A percentile compares a stretch with the other conserved stretches of the same genome.
These are phyloP conservation scores for Chionomys nivalis DNA, from an alignment of 2,113 vertebrate genomes.

Conservation along the genomic window DNA sequence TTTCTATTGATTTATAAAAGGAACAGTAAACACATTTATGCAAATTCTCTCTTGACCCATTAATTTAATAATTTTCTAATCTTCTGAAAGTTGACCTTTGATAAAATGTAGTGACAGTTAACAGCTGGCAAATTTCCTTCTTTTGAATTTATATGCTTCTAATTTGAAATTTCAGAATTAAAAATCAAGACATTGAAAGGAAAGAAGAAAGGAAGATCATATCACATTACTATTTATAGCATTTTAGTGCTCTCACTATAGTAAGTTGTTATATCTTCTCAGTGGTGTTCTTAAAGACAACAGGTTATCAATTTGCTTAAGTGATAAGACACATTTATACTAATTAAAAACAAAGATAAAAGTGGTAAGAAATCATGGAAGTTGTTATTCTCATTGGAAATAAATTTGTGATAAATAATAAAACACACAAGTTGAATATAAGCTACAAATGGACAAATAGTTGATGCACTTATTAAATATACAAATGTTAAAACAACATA, in stretches of 20 bases:
- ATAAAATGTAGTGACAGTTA: background rate
- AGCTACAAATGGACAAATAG: background rate
- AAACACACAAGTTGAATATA: background rate
- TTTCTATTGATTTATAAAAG: background rate
- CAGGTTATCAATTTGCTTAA: background rate
- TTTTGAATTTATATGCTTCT: background rate
- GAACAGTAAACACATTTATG: constrained; percentile 8
- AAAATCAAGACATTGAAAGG: background rate
- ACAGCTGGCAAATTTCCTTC: background rate
- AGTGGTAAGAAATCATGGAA: background rate
- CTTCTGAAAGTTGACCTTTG: constrained; percentile 36
- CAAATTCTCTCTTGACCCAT: background rate
- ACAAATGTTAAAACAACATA: background rate
- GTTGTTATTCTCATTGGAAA: background rate
- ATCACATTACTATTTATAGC: background rate
- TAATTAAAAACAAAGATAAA: background rate
- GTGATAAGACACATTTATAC: background rate
- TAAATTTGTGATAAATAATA: background rate
- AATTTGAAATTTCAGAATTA: background rate
- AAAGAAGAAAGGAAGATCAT: background rate
- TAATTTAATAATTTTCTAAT: background rate
- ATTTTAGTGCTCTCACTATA: background rate
- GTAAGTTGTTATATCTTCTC: background rate
- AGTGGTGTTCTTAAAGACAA: background rate
- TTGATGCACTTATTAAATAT: background rate